Evolutionary conservation across 2,113 vertebrate species (phyloP), one percentile per base, ranked within the genome.

Genomic region (Microtus montanus): DNA sequence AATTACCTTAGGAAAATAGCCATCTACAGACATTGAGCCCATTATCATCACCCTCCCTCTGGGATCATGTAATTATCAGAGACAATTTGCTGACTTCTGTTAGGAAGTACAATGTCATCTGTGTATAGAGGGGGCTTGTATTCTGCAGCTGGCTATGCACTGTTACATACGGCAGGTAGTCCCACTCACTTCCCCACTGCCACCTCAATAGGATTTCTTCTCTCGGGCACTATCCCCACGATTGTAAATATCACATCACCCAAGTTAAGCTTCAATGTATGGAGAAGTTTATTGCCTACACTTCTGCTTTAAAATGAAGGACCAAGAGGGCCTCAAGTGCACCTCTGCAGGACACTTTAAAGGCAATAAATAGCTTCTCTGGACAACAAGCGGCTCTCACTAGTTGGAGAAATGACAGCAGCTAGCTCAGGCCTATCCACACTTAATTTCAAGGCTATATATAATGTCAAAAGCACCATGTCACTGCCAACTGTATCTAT

Each of bases 1-100:
- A 90, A 85, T 94, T 88, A 94, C 28, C 1, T 97, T 91, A 96
- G 47, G 87, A 15, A 54, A 91, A 92, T 15, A 66, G 58, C 22
- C 74, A 77, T 84, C n/a, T 47, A 77, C 28, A 91, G 58, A 66
- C 78, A 89, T 33, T 13, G 14, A 94, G 26, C n/a, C 92, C 44
- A 90, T 91, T 83, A 88, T 92, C 84, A 78, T 93, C 71, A 19
- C 30, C 66, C 19, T 92, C 44, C 71, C 52, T 95, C 68, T 87
- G 70, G 80, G 61, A 90, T 28, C 61, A 90, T 38, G 44, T 20
- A 91, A 70, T 94, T 91, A 87, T 75, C 94, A 78, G 66, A 85
- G 68, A 90, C 54, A 66, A 86, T 73, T 95, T 91, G 78, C 83
- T 90, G 66, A 85, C 30, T 33, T 64, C n/a, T 54, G 79, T 12